Conservation (phyloP, 2,888 invertebrate genomes). For the Podabrus alpinus region DNA sequence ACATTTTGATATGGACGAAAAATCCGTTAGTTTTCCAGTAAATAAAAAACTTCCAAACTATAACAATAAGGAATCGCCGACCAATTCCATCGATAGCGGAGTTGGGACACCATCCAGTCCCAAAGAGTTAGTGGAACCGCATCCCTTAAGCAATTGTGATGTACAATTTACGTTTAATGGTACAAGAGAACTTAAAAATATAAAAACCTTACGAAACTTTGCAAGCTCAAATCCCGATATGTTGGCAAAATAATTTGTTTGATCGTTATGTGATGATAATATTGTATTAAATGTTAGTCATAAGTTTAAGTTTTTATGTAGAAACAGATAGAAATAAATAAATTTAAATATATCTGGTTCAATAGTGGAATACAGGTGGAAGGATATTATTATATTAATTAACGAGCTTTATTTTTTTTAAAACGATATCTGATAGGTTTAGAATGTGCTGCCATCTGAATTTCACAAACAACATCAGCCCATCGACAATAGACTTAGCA, state of each 20-base stretch:
- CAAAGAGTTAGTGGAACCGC: slow-evolving; percentile 51
- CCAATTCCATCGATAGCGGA: slow-evolving; percentile 62
- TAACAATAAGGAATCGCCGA: slow-evolving; percentile 46
- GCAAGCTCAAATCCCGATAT: slow-evolving; percentile 45
- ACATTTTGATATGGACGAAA: slow-evolving; percentile 40
- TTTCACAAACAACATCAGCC: too few species aligned
- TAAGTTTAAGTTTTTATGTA: slow-evolving; percentile 18
- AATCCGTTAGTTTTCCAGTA: slow-evolving; percentile 44
- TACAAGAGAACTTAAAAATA: slow-evolving; percentile 76
- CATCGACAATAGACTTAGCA: too few species aligned
- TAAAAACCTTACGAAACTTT: slow-evolving; percentile 20
- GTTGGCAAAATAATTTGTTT: slow-evolving; percentile 39
- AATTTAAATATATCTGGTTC: slow-evolving; percentile 10
- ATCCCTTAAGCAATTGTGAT: slow-evolving; percentile 79
- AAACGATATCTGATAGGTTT: too few species aligned
- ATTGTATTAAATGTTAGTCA: slow-evolving; percentile 16
- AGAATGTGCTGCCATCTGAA: too few species aligned
- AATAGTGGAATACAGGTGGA: too few species aligned
- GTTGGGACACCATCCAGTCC: slow-evolving; percentile 68
- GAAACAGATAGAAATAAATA: slow-evolving; percentile 7
- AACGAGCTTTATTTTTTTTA: too few species aligned
- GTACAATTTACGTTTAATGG: slow-evolving; percentile 82
- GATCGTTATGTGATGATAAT: slow-evolving; percentile 20
- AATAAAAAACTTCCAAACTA: slow-evolving; percentile 20
- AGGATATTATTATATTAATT: too few species aligned